A percentile compares a stretch with the other conserved stretches of the same genome.
Conservation (phyloP, 2,113 vertebrate genomes). For the Gallinago media region DNA sequence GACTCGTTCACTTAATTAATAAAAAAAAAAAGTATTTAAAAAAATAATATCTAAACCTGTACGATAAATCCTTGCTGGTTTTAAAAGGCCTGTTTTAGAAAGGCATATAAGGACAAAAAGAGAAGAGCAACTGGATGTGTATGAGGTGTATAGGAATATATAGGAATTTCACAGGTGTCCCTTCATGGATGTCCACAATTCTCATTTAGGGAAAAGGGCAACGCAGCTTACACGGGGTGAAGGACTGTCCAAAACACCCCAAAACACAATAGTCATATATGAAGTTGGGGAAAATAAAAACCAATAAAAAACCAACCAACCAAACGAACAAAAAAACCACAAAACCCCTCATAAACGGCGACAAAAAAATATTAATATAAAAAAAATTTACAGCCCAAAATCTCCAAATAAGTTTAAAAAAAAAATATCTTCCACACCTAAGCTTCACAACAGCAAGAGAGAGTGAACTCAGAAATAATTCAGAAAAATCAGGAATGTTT, state of each 20-base stretch:
- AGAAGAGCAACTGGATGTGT: background rate
- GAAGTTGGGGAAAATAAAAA: background rate
- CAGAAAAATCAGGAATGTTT: background rate
- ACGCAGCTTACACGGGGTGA: background rate
- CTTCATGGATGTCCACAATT: background rate
- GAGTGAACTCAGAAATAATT: background rate
- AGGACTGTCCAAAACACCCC: background rate
- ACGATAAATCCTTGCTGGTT: background rate
- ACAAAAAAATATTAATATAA: background rate
- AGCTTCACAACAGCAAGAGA: background rate
- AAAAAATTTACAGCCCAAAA: background rate
- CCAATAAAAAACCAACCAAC: background rate
- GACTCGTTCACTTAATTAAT: rapidly evolving
- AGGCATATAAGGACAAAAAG: background rate
- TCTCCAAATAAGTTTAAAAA: background rate
- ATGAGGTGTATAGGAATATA: background rate
- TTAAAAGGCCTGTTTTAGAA: background rate
- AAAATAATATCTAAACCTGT: background rate
- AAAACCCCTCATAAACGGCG: rapidly evolving
- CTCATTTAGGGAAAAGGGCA: background rate
- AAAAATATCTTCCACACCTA: background rate
- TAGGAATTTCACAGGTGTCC: background rate
- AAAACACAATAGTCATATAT: background rate
- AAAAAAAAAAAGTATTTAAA: background rate
- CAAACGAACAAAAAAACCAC: background rate